phyloP scores from a whole-genome alignment of 2,888 invertebrate genomes.

The Apomyelois bistriatella region DNA sequence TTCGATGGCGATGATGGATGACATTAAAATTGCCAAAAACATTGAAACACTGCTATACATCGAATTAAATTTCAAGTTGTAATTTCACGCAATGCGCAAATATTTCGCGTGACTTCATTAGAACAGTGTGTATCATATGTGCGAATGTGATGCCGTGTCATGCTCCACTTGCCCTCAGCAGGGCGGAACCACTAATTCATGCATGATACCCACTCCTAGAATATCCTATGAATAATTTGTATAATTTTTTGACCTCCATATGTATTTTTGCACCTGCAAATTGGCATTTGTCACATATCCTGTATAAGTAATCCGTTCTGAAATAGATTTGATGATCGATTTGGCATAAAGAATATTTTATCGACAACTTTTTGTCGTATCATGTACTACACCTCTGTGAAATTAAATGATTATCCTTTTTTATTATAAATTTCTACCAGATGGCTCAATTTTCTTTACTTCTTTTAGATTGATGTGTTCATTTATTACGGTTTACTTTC shows the following conservation, averaged over 20 bases:
- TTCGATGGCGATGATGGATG: too few species aligned
- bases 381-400: too few species aligned
- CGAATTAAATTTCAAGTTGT: background rate
- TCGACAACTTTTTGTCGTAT: too few species aligned
- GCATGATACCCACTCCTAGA: slow-evolving; percentile 25
- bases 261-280: slow-evolving; percentile 13
- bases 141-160: slow-evolving; percentile 23
- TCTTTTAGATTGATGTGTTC: too few species aligned
- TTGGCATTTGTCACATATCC: slow-evolving; percentile 2
- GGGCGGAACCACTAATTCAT: slow-evolving; percentile 27
- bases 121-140: slow-evolving; percentile 26
- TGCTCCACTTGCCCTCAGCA: slow-evolving; percentile 22
- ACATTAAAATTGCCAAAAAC: too few species aligned
- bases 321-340: slow-evolving; percentile 1
- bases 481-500: too few species aligned
- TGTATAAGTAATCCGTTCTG: background rate
- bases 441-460: too few species aligned
- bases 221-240: slow-evolving; percentile 15
- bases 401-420: too few species aligned
- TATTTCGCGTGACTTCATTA: slow-evolving; percentile 29
- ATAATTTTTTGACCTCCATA: slow-evolving; percentile 4
- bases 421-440: too few species aligned
- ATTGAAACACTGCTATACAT: too few species aligned
- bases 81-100: slow-evolving; percentile 16
- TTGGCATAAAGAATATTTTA: too few species aligned